These are phyloP conservation scores for Lepidocyrtoides sp. DNA, from an alignment of 2,888 invertebrate species.

Conservation along the genomic window DNA sequence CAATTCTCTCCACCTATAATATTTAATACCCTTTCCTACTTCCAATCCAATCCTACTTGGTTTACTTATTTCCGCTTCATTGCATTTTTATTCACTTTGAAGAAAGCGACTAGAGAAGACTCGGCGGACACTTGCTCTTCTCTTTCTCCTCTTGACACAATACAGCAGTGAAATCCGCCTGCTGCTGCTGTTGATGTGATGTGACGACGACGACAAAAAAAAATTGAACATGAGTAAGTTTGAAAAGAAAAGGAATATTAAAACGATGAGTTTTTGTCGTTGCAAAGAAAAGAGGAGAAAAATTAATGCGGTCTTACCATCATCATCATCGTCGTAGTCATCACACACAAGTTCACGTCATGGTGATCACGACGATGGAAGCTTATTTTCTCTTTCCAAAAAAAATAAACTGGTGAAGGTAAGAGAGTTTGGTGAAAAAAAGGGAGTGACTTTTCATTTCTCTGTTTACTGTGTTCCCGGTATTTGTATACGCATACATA, in stretches of 20 bases:
- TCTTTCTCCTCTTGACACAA: not conserved
- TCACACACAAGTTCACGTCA: not conserved
- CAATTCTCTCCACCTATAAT: slow-evolving; percentile 16
- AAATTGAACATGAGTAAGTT: slow-evolving; percentile 1
- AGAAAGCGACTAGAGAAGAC: no score
- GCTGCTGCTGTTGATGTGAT: no score
- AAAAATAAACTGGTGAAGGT: not conserved
- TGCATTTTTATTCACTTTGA: slow-evolving; percentile 9
- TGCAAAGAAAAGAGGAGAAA: not conserved
- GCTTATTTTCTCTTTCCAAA: not conserved
- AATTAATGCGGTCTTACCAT: slow-evolving; percentile 32
- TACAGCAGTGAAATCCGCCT: not conserved
- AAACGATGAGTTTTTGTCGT: slow-evolving; percentile 33
- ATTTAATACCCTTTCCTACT: slow-evolving; percentile 34
- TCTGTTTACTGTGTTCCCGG: not conserved
- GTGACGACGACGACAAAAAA: not conserved
- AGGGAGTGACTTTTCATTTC: slow-evolving; percentile 38
- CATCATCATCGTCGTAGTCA: slow-evolving; percentile 10
- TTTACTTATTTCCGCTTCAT: slow-evolving; percentile 12
- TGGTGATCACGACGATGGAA: not conserved
- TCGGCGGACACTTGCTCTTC: not conserved
- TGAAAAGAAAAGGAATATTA: slow-evolving; percentile 37
- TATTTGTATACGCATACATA: not conserved
- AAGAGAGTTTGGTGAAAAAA: not conserved
- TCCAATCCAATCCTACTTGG: not conserved